Evolutionary conservation across 2,797 vertebrate genomes (phyloP).

Genomic region (Molossus alvarezi): DNA sequence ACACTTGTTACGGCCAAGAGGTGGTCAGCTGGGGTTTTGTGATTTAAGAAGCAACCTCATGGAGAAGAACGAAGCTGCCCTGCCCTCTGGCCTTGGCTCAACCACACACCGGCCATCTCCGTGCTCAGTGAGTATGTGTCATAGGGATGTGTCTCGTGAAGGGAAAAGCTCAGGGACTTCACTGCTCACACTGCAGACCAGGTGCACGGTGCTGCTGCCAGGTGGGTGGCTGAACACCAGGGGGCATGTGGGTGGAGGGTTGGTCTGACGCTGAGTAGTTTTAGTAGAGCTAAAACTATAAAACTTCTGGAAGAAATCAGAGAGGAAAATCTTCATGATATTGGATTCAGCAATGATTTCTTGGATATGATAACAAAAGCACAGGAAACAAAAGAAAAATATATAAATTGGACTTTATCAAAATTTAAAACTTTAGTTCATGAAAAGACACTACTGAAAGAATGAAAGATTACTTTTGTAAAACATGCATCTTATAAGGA

Average conservation of each 20-base stretch:
- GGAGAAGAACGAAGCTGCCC: not conserved
- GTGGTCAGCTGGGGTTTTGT: not conserved
- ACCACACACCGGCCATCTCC: not conserved
- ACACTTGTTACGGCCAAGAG: not conserved
- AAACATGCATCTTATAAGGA: not conserved
- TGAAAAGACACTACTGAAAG: not conserved
- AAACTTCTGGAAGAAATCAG: not conserved
- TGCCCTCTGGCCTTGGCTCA: not conserved
- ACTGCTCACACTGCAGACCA: not conserved
- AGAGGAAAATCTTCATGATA: not conserved
- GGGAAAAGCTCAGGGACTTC: not conserved
- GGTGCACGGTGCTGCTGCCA: not conserved
- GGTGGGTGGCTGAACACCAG: not conserved
- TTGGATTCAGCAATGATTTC: not conserved
- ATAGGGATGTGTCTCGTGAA: not conserved
- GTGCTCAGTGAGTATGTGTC: not conserved
- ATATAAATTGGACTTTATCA: not conserved
- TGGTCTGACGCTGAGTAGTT: not conserved
- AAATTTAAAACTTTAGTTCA: not conserved
- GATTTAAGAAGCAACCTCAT: not conserved
- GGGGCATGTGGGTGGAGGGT: too few relatives aligned
- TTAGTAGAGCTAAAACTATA: not conserved
- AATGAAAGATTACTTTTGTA: not conserved
- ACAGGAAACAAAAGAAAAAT: not conserved
- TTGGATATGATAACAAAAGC: slow-evolving; percentile 43